phyloP scores from a whole-genome alignment of 2,888 invertebrate species.

The Glaucopsyche alexis region DNA sequence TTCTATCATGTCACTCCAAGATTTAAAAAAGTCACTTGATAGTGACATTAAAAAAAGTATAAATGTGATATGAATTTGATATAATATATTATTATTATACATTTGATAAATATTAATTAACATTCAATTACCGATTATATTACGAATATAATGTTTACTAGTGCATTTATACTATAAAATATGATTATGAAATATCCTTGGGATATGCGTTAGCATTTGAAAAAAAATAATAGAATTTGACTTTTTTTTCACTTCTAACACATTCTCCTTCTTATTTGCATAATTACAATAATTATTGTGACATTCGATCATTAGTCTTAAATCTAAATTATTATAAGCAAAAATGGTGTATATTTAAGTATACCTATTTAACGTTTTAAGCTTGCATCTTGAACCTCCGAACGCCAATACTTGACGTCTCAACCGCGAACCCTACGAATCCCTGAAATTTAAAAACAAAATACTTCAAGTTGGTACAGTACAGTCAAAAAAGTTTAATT shows the following conservation, averaged over 20 bases:
- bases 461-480: too few species aligned
- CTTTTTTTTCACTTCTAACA: not conserved
- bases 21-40: too few species aligned
- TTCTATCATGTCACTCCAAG: too few species aligned
- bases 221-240: constrained; percentile 17
- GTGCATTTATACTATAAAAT: not conserved
- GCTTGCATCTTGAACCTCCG: constrained; percentile 7
- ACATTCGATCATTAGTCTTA: not conserved
- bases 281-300: not conserved
- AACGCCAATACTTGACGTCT: constrained; percentile 4
- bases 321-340: constrained; percentile 15
- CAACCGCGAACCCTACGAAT: constrained; percentile 43
- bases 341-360: constrained; percentile 15
- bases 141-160: not conserved
- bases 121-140: not conserved
- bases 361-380: constrained; percentile 20
- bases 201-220: not conserved
- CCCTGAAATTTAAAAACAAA: constrained; percentile 41
- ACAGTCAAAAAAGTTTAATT: too few species aligned
- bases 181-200: not conserved
- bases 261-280: not conserved
- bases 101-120: too few species aligned
- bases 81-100: not conserved
- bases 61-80: not conserved
- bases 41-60: not conserved